Evolutionary conservation across 2,113 vertebrate species (phyloP), one percentile per base, ranked within the genome.

Genomic region (Centropus unirufus): DNA sequence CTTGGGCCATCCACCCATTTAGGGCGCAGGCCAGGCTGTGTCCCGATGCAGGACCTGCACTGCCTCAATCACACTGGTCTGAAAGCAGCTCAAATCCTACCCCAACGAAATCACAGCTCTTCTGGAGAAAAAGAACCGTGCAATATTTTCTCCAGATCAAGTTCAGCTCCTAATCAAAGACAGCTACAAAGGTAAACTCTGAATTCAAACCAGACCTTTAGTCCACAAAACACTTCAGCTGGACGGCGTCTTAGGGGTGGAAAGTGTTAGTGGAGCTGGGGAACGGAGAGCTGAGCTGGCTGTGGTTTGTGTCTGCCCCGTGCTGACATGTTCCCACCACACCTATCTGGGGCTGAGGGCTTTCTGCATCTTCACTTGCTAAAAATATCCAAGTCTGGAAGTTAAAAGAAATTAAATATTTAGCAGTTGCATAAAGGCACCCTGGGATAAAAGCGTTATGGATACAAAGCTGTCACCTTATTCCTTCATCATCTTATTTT

Each of bases 391-490:
- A 20, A 70, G 66, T 76, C 63, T 92, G n/a, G 39, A 75, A 92
- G 82, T 67, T 72, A 82, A 64, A 94, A 86, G 67, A 67, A 79
- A 94, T 97, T 84, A 94, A 95, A 81, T 93, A 96, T 97, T 97
- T 96, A 96, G 80, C 85, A 95, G 96, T 92, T 93, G 90, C 84
- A 83, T 96, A 97, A 97, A 98, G 94, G 91, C 89, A 97, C 95
- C 95, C 98, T 97, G 96, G 97, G 95, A 97, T 87, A 78, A 95
- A 95, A 96, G 91, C 23, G 14, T 83, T 86, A 30, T 59, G 92
- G 97, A 94, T 93, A 95, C 95, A 97, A 92, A 96, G 89, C 95
- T 97, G 97, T 97, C 97, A 87, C 57, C 81, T 82, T 58, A 74
- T 54, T 92, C 95, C 93, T 95, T 95, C 96, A 94, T 94, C 96